Base-by-base conservation (phyloP, 1,140 invertebrate genomes). In the Portunus trituberculatus region DNA sequence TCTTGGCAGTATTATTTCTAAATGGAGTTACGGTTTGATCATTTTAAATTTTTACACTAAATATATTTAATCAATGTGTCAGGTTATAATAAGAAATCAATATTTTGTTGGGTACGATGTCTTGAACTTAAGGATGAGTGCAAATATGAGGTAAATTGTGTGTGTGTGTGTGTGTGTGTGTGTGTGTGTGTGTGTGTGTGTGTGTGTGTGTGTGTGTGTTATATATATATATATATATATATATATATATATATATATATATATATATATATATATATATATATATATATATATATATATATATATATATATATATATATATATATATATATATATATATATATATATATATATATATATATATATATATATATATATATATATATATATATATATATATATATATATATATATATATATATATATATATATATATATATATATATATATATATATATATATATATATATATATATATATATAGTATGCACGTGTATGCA, bases 211-310 rank as follows among this genome's bases (percentile, higher is more conserved):
- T 39, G 6, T 39, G 6, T 39, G 6, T 39, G 6, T 2, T 39
- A 39, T 39, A 39, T 39, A 39, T 39, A 88, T 88, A 39, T 28
- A 88, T 88, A 88, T 88, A 88, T 88, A 88, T 88, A 88, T 88
- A 88, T 88, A 88, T 88, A 88, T 88, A 88, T 88, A 88, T 88
- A 88, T 88, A 88, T 39, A 88, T 88, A 88, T 88, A 88, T 88
- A 88, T 88, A 88, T 88, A 88, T 88, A 88, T 88, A 29, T 88
- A 88, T 88, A 88, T 88, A 88, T 88, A 88, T 88, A 88, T 88
- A 88, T 88, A 88, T 88, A 88, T 88, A 88, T 88, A 88, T 88
- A 88, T 88, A 88, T 39, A 88, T 88, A 88, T 88, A 88, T 88
- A 88, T 88, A 88, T 88, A 88, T 88, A 88, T 88, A 88, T 88